These are phyloP conservation scores for Callionymus lyra DNA, from an alignment of 2,113 vertebrate genomes.

Conservation along the genomic window DNA sequence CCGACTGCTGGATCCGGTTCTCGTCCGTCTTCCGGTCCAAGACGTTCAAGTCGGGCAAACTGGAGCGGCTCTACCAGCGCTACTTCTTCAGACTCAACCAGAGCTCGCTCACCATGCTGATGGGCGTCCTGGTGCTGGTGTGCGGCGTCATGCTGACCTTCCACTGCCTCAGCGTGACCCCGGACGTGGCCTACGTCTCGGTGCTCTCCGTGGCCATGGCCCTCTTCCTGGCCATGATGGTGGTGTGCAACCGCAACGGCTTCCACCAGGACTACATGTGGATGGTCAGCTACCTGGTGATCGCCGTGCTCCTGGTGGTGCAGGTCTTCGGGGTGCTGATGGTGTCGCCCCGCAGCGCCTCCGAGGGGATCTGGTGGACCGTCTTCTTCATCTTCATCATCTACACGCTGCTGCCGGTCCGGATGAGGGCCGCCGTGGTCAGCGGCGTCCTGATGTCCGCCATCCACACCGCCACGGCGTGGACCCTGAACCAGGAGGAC, in stretches of 20 bases:
- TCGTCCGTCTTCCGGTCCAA: conserved; percentile 87
- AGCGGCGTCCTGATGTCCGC: conserved; percentile 76
- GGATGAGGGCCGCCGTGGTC: conserved; percentile 88
- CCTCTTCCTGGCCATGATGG: conserved; percentile 82
- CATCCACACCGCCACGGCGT: conserved; percentile 79
- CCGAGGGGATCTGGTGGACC: conserved; percentile 88
- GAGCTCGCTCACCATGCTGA: conserved; percentile 92
- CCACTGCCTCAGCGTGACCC: conserved; percentile 68
- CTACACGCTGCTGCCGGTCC: conserved; percentile 90
- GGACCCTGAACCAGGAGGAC: conserved; percentile 75
- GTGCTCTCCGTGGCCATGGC: conserved; percentile 74
- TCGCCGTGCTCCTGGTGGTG: conserved; percentile 78
- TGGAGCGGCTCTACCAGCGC: conserved; percentile 93
- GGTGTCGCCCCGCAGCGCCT: conserved; percentile 74
- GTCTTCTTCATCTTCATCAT: conserved; percentile 95
- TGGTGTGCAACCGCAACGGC: conserved; percentile 86
- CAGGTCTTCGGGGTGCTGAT: conserved; percentile 74
- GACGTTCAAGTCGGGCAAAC: conserved; percentile 85
- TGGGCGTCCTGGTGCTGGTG: conserved; percentile 86
- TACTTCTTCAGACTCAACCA: conserved; percentile 99
- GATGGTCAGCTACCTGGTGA: conserved; percentile 91
- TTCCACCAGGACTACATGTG: conserved; percentile 97
- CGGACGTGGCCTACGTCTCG: conserved; percentile 59
- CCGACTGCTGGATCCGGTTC: conserved; percentile 70
- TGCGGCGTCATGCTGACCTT: conserved; percentile 82